Conservation (phyloP, 2,113 vertebrate species). For the Numenius arquata region DNA sequence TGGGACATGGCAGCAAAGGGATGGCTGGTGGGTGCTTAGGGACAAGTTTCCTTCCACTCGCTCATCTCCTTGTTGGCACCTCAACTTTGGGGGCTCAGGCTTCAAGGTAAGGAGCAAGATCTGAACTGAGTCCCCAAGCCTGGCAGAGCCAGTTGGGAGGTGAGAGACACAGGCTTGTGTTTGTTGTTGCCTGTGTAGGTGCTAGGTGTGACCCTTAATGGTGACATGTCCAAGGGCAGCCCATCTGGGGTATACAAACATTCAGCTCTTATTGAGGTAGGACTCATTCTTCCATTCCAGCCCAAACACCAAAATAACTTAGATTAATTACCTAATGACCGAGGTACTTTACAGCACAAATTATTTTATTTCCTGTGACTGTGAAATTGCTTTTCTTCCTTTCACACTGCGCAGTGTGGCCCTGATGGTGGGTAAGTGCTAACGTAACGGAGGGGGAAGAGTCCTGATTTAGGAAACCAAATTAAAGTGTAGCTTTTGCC, state of each 20-base stretch:
- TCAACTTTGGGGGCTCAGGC: fast-evolving
- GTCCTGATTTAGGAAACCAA: background rate
- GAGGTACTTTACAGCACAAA: background rate
- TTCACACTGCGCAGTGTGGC: background rate
- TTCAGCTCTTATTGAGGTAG: background rate
- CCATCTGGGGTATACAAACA: background rate
- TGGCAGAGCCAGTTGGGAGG: background rate
- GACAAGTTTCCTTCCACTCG: background rate
- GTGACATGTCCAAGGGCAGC: background rate
- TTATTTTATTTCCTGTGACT: background rate
- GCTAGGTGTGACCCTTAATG: background rate
- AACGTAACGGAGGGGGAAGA: background rate
- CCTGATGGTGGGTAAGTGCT: background rate
- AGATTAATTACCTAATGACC: background rate
- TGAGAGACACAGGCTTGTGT: background rate
- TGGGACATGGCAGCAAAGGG: background rate
- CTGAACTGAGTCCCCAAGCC: background rate
- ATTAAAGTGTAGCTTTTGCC: background rate
- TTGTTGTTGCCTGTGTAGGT: background rate
- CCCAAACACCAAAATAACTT: background rate
- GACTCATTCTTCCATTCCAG: background rate
- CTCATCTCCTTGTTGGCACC: background rate
- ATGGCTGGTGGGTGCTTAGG: background rate
- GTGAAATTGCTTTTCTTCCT: background rate
- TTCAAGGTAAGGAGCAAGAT: background rate